A percentile compares a stretch with the other conserved stretches of the same genome.
Evolutionary conservation across 2,888 invertebrate genomes (phyloP).

Genomic region (Baccha elongata): DNA sequence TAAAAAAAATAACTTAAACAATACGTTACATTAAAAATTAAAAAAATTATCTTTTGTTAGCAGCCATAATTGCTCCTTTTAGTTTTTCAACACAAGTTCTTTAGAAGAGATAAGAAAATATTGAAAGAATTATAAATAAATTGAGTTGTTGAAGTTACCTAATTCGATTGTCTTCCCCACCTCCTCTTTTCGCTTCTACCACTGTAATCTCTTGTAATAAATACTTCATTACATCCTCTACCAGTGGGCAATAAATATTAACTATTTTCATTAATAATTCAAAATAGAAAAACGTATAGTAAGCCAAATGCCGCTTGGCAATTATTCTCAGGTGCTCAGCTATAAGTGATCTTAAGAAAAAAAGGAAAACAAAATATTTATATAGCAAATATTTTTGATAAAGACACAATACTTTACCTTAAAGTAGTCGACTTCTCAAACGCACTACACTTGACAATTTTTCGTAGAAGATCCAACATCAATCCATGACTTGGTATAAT

Average conservation of each 20-base stretch:
- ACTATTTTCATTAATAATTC: slow-evolving; percentile 80
- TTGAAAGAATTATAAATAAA: neutral
- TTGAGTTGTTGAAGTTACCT: slow-evolving; percentile 66
- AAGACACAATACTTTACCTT: slow-evolving; percentile 60
- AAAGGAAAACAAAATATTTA: neutral
- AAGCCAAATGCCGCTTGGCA: slow-evolving; percentile 81
- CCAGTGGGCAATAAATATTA: slow-evolving; percentile 76
- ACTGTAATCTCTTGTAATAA: slow-evolving; percentile 77
- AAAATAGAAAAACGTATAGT: slow-evolving; percentile 80
- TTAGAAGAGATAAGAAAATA: neutral
- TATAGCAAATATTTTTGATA: neutral
- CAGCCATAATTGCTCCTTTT: slow-evolving; percentile 59
- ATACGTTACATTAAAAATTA: too few relatives aligned
- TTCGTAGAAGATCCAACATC: slow-evolving; percentile 77
- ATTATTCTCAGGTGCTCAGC: slow-evolving; percentile 77
- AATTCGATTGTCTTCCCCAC: slow-evolving; percentile 80
- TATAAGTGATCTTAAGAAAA: slow-evolving; percentile 73
- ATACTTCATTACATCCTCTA: slow-evolving; percentile 77
- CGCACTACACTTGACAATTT: slow-evolving; percentile 73
- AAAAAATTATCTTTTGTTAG: slow-evolving; percentile 15
- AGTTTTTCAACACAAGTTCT: slow-evolving; percentile 63
- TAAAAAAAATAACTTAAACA: neutral
- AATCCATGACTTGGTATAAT: slow-evolving; percentile 79
- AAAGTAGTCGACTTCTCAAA: slow-evolving; percentile 75
- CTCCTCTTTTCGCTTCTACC: slow-evolving; percentile 80